A percentile compares a stretch with the other conserved stretches of the same genome.
These are phyloP conservation scores for Eriocheir sinensis DNA, from an alignment of 1,140 invertebrate genomes.

Conservation along the genomic window DNA sequence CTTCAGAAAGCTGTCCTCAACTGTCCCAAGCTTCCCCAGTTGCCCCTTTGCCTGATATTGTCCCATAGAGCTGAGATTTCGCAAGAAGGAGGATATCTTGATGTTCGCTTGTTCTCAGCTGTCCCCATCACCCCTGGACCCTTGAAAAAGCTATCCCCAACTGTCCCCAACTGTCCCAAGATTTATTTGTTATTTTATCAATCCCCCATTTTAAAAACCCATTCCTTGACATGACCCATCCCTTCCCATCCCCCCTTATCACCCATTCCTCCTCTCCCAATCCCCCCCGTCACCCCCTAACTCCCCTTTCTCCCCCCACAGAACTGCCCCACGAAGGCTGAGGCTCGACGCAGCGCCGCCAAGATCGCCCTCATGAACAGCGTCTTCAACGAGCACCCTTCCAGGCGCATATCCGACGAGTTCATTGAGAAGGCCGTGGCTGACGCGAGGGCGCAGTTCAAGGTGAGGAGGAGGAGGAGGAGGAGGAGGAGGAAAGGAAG, in stretches of 20 bases:
- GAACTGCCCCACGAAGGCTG: conserved; percentile 97
- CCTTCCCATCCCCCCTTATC: not conserved
- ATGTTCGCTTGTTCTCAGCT: conserved; percentile 92
- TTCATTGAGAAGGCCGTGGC: conserved; percentile 96
- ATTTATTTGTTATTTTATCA: too few relatives aligned
- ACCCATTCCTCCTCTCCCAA: too few relatives aligned
- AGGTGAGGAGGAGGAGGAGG: conserved; percentile 80
- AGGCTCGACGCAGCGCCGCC: conserved; percentile 94
- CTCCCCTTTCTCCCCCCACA: conserved; percentile 81
- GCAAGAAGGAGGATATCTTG: conserved; percentile 96
- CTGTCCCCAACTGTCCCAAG: too few relatives aligned
- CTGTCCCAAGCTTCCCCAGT: too few relatives aligned
- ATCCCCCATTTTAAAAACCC: too few relatives aligned
- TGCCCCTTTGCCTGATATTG: too few relatives aligned
- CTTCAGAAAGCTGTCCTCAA: conserved; percentile 21
- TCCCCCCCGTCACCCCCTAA: too few relatives aligned
- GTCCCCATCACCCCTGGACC: conserved; percentile 77
- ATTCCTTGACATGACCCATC: too few relatives aligned
- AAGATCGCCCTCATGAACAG: conserved; percentile 98
- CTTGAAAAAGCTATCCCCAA: conserved; percentile 27
- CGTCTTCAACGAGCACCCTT: conserved; percentile 97
- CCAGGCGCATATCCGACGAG: conserved; percentile 94
- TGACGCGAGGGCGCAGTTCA: conserved; percentile 89
- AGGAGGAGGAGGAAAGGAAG: not conserved
- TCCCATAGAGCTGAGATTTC: conserved; percentile 86